These are phyloP conservation scores for Phlogophora meticulosa DNA, from an alignment of 2,888 invertebrate genomes.

Conservation along the genomic window DNA sequence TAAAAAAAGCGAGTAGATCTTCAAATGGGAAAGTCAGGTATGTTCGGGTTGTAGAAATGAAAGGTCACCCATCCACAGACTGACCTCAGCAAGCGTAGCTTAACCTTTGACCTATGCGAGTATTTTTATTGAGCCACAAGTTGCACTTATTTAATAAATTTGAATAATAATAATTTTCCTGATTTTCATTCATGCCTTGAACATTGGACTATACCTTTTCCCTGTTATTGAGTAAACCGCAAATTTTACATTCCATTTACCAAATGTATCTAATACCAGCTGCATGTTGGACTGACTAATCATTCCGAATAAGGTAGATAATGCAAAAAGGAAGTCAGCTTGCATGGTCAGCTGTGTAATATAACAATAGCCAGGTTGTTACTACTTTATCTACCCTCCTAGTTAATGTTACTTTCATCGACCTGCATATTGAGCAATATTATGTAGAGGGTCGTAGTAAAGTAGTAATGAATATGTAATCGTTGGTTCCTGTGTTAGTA, in stretches of 20 bases:
- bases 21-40: too few species aligned
- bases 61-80: too few species aligned
- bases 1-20: too few species aligned
- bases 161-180: neutral
- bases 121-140: too few species aligned
- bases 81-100: too few species aligned
- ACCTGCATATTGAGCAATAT: neutral
- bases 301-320: constrained; percentile 29
- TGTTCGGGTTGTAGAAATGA: too few species aligned
- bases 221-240: neutral
- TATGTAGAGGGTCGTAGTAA: neutral
- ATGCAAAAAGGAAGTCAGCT: constrained; percentile 16
- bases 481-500: neutral
- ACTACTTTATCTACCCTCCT: constrained; percentile 13
- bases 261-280: neutral
- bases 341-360: constrained; percentile 28
- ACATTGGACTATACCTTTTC: neutral
- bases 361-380: constrained; percentile 15
- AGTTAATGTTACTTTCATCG: neutral
- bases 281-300: constrained; percentile 33
- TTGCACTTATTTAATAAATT: too few species aligned
- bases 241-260: neutral
- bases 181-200: neutral
- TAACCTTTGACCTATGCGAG: too few species aligned
- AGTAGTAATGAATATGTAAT: neutral